phyloP scores from a whole-genome alignment of 2,113 vertebrate species.

The Seriola dumerili region DNA sequence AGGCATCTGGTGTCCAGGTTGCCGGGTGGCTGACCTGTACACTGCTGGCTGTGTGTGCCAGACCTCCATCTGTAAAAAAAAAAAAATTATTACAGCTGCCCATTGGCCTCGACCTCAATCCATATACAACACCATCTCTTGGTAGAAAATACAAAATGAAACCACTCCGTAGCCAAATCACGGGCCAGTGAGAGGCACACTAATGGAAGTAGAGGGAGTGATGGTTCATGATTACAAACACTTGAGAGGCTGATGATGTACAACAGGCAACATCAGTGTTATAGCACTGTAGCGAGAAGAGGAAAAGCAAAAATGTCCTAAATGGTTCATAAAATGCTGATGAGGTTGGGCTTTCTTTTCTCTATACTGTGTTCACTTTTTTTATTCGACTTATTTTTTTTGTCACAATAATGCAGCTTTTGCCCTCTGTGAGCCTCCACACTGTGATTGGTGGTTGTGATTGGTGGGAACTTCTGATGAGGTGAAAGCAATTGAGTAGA shows the following conservation, averaged over 20 bases:
- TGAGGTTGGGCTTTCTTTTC: not conserved
- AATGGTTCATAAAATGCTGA: not conserved
- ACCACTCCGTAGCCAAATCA: constrained; percentile 1
- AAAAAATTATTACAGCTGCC: constrained; percentile 34
- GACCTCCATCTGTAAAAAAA: constrained; percentile 17
- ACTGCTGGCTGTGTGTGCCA: constrained; percentile 8
- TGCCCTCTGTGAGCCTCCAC: not conserved
- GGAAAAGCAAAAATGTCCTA: not conserved
- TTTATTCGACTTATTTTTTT: not conserved
- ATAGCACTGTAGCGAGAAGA: not conserved
- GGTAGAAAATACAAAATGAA: constrained; percentile 15
- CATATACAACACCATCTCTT: constrained; percentile 20
- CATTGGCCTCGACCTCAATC: not conserved
- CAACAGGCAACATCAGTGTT: not conserved
- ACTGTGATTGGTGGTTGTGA: constrained; percentile 19
- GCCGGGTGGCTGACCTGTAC: constrained; percentile 29
- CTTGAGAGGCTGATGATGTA: constrained; percentile 21
- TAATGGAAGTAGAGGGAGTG: constrained; percentile 7
- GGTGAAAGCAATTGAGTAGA: constrained; percentile 17
- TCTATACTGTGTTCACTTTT: not conserved
- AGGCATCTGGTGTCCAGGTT: constrained; percentile 22
- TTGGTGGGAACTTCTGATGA: constrained; percentile 25
- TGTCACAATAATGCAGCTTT: not conserved
- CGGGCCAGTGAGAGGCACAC: not conserved
- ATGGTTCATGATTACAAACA: constrained; percentile 15